A percentile compares a stretch with the other conserved stretches of the same genome.
These are phyloP conservation scores for Myotis davidii DNA, from an alignment of 2,113 vertebrate genomes.

Conservation along the genomic window DNA sequence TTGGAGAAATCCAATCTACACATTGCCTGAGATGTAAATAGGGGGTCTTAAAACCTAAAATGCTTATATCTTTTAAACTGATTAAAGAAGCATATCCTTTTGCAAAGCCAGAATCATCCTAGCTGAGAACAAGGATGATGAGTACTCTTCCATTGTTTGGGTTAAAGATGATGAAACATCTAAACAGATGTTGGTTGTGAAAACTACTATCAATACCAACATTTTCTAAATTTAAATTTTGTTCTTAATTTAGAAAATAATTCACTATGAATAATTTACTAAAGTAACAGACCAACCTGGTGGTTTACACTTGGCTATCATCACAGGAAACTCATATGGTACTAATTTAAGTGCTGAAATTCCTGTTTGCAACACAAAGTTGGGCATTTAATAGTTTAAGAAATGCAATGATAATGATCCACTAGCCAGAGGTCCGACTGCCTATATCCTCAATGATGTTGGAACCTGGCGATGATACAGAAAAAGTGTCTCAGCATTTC, in stretches of 20 bases:
- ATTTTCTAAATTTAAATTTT: not conserved
- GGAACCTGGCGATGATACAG: not conserved
- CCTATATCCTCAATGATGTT: not conserved
- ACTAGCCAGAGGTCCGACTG: not conserved
- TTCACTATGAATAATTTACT: constrained; percentile 22
- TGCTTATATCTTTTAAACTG: not conserved
- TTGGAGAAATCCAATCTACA: constrained; percentile 29
- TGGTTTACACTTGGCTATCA: constrained; percentile 8
- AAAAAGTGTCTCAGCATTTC: constrained; percentile 19
- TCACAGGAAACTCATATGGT: not conserved
- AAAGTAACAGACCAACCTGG: not conserved
- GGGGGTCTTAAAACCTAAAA: constrained; percentile 26
- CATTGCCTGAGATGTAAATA: constrained; percentile 50
- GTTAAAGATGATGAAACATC: not conserved
- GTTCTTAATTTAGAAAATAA: constrained; percentile 20
- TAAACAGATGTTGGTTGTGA: not conserved
- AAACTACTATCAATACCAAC: not conserved
- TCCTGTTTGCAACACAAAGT: constrained; percentile 16
- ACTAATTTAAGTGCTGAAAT: constrained; percentile 36
- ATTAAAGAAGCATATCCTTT: not conserved
- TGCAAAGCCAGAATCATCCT: constrained; percentile 13
- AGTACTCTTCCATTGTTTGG: not conserved
- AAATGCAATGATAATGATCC: not conserved
- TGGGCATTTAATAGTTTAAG: not conserved
- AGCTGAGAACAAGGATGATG: constrained; percentile 26